phyloP scores from a whole-genome alignment of 2,113 vertebrate species.

The Shinisaurus crocodilurus region DNA sequence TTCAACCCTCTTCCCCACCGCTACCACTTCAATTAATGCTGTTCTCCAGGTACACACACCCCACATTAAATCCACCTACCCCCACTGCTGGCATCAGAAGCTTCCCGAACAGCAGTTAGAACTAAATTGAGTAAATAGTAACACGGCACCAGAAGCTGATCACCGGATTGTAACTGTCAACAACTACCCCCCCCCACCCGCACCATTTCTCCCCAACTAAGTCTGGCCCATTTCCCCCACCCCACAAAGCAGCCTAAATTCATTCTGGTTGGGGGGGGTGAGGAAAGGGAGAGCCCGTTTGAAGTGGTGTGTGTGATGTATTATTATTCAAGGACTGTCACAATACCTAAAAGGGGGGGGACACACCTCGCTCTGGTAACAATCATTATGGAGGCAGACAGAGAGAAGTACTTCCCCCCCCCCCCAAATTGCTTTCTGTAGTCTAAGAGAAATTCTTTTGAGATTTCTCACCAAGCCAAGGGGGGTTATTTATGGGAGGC shows the following conservation, averaged over 20 bases:
- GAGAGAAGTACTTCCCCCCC: no score
- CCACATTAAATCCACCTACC: constrained; percentile 23
- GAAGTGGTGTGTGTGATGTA: not conserved
- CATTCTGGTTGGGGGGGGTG: not conserved
- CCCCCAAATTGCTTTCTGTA: not conserved
- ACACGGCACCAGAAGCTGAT: constrained; percentile 69
- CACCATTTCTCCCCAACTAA: constrained; percentile 22
- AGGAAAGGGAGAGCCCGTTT: not conserved
- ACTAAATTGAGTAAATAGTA: constrained; percentile 61
- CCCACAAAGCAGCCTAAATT: not conserved
- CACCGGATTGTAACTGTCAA: constrained; percentile 58
- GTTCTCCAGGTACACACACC: not conserved
- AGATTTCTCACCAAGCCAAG: not conserved
- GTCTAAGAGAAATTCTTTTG: not conserved
- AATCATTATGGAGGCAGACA: not conserved
- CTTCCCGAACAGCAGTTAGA: constrained; percentile 60
- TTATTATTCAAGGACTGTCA: constrained; percentile 27
- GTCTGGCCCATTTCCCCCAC: not conserved
- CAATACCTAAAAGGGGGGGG: not conserved
- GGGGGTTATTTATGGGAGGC: not conserved
- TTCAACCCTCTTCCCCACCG: not conserved
- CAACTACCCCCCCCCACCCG: not conserved
- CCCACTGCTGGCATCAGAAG: constrained; percentile 52
- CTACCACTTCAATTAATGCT: not conserved
- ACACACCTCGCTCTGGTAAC: not conserved